phyloP scores from a whole-genome alignment of 2,113 vertebrate species.

The Turnix velox region DNA sequence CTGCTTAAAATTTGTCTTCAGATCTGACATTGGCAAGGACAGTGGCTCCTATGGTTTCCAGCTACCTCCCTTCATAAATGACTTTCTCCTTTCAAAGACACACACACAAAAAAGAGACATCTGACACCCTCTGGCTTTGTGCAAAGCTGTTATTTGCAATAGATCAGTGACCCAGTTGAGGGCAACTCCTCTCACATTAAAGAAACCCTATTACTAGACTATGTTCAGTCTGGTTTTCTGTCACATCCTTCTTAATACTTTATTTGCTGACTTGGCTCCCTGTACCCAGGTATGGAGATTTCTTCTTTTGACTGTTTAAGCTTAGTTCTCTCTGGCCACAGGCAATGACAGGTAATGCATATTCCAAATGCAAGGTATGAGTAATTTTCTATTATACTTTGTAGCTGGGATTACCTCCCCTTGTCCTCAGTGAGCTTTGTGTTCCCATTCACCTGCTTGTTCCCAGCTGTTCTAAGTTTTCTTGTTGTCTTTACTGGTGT shows the following conservation, averaged over 20 bases:
- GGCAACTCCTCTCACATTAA: slow-evolving; percentile 9
- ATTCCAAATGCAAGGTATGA: background rate
- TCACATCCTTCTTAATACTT: background rate
- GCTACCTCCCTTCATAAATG: background rate
- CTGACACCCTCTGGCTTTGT: background rate
- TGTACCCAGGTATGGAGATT: background rate
- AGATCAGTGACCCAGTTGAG: background rate
- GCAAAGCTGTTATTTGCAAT: slow-evolving; percentile 13
- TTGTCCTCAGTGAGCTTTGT: background rate
- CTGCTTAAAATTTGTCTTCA: background rate
- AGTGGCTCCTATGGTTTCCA: background rate
- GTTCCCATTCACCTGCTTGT: background rate
- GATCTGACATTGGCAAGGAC: background rate
- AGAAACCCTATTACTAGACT: background rate
- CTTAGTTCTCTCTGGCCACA: background rate
- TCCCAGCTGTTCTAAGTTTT: background rate
- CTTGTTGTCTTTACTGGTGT: background rate
- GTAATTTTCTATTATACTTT: background rate
- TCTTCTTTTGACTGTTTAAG: background rate
- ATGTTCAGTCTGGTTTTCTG: background rate
- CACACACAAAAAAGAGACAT: background rate
- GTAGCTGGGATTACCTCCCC: background rate
- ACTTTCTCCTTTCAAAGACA: slow-evolving; percentile 47
- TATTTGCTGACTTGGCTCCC: background rate
- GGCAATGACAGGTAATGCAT: background rate